These are phyloP conservation scores for Hippolais icterina DNA, from an alignment of 2,113 vertebrate species.

Conservation along the genomic window DNA sequence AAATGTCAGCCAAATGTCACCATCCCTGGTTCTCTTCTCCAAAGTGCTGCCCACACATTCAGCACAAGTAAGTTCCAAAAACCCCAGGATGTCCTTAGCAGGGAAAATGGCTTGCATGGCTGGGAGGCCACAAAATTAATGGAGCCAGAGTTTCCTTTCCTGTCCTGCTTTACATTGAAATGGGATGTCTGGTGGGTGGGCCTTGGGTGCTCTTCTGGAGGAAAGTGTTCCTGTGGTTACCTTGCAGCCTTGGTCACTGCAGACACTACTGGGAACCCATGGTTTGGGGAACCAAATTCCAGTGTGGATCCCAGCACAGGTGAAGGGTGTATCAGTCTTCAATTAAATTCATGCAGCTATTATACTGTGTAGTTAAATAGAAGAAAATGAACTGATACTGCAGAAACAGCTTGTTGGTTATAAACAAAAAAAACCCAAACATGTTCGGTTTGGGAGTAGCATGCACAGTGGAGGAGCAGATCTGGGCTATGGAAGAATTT, in stretches of 20 bases:
- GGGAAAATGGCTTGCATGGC: not conserved
- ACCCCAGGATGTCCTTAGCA: not conserved
- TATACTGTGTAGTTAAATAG: not conserved
- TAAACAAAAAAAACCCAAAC: not conserved
- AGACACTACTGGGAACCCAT: not conserved
- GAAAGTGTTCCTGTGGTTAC: not conserved
- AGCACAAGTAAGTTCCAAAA: not conserved
- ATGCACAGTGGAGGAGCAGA: not conserved
- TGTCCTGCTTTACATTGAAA: not conserved
- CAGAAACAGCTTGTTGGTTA: not conserved
- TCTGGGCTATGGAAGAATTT: not conserved
- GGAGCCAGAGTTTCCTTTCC: not conserved
- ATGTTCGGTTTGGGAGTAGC: not conserved
- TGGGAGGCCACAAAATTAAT: not conserved
- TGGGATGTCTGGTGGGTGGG: not conserved
- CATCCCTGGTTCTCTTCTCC: not conserved
- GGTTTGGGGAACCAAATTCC: not conserved
- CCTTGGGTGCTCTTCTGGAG: not conserved
- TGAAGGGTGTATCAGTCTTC: not conserved
- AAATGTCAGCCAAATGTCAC: not conserved
- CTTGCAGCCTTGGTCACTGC: not conserved
- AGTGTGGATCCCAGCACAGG: not conserved
- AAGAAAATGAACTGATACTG: not conserved
- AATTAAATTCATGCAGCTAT: not conserved
- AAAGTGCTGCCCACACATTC: not conserved